phyloP scores from a whole-genome alignment of 1,140 invertebrate species.

The Bombyx mori region DNA sequence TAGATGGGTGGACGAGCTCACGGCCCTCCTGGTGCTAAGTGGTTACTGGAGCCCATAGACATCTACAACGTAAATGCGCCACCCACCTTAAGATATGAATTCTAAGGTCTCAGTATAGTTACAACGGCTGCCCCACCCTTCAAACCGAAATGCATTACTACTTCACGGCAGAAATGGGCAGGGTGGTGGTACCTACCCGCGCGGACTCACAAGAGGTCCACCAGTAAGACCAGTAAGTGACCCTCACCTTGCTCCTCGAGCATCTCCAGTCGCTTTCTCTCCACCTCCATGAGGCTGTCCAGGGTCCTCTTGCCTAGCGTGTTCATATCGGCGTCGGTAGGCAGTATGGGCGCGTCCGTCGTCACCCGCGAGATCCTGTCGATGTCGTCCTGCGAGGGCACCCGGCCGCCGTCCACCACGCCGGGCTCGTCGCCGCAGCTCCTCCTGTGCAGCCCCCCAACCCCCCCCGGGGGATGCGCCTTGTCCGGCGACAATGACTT shows the following conservation, averaged over 20 bases:
- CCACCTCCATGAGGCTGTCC: constrained; percentile 90
- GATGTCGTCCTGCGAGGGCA: constrained; percentile 87
- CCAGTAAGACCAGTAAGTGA: no score
- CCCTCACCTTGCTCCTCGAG: constrained; percentile 89
- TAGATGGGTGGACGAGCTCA: no score
- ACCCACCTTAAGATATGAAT: no score
- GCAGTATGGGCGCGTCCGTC: constrained; percentile 82
- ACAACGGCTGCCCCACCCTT: no score
- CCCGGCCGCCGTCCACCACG: constrained; percentile 47
- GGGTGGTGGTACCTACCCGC: no score
- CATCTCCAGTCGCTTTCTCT: constrained; percentile 88
- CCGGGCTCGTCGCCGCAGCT: constrained; percentile 65
- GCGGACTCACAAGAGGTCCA: no score
- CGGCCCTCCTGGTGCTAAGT: no score
- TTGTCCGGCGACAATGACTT: constrained; percentile 60
- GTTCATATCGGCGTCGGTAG: constrained; percentile 74
- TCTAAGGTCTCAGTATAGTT: no score
- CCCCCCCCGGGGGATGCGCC: constrained; percentile 26
- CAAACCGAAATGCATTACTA: no score
- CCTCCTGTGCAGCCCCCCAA: constrained; percentile 54
- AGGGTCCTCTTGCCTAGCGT: constrained; percentile 87
- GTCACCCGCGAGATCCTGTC: constrained; percentile 89
- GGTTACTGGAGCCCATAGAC: no score
- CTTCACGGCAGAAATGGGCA: no score
- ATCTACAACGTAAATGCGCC: no score